Evolutionary conservation across 2,797 vertebrate species (phyloP), one percentile per base, ranked within the genome.

Genomic region (Pristis pectinata): DNA sequence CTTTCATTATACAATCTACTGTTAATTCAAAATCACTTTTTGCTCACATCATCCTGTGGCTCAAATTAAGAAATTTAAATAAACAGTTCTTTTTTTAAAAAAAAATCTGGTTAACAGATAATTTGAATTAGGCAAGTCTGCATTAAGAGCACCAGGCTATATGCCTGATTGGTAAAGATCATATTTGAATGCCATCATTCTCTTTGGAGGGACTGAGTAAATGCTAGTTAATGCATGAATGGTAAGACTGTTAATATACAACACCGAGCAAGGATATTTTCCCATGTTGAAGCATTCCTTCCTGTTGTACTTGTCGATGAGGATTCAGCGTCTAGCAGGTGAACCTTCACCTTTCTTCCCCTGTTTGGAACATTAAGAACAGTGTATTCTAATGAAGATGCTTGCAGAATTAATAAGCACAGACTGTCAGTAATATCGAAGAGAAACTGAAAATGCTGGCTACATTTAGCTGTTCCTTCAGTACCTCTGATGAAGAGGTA

Each of bases 281-380:
- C 19, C 72, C 44, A 49, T 93, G 93, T 53, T 76, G 92, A 94
- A 76, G 92, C 70, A 94, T 53, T 76, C 64, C 41, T 72, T 87
- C 72, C 92, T 17, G 67, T 13, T 76, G 92, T 30, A 94, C 44
- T 94, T 44, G 41, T 49, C 67, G 92, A 94, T 76, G 92, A 34
- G 34, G 92, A 53, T 74, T 94, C 72, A 94, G 76, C 92, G 92
- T 56, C 92, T 76, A 22, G 92, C 67, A 56, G 41, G 44, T 94
- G 92, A 94, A 56, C 70, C 92, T n/a, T 94, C 91, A 70, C 91
- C 92, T 56, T 94, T 94, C 41, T 56, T 94, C 92, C 92, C 92
- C 92, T 94, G 44, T 94, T 76, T 44, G 24, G 92, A 56, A 49
- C 49, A 56, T 15, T 17, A 76, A 94, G 8, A 30, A 34, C 27